These are phyloP conservation scores for Chymomyza amoena DNA, from an alignment of 2,888 invertebrate species.

Conservation along the genomic window DNA sequence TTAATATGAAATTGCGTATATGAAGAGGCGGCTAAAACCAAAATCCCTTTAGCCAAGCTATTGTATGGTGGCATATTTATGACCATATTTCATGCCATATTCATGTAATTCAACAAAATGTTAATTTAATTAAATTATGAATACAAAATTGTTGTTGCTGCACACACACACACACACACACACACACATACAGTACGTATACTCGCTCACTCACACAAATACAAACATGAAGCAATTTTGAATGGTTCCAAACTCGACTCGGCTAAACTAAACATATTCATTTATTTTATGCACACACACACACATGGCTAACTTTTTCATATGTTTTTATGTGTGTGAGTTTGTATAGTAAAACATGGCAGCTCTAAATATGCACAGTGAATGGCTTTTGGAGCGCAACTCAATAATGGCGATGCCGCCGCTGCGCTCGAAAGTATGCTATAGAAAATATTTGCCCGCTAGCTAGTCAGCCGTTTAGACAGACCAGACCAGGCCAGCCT, in stretches of 20 bases:
- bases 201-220: not conserved
- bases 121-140: conserved; percentile 70
- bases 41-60: conserved; percentile 35
- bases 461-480: conserved; percentile 14
- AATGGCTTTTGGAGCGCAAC: conserved; percentile 26
- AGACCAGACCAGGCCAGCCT: no score
- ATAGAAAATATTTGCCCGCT: conserved; percentile 23
- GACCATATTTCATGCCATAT: conserved; percentile 27
- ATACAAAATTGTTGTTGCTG: conserved; percentile 50
- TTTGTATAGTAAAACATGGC: conserved; percentile 5
- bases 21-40: conserved; percentile 5
- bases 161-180: no score
- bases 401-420: conserved; percentile 35
- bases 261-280: conserved; percentile 60
- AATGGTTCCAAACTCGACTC: conserved; percentile 49
- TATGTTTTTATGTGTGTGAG: not conserved
- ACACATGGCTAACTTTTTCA: not conserved
- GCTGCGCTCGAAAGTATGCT: conserved; percentile 14
- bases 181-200: not conserved
- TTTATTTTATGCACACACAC: conserved; percentile 39
- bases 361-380: conserved; percentile 23
- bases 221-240: conserved; percentile 21
- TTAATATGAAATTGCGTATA: conserved; percentile 33
- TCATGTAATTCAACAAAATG: conserved; percentile 62
- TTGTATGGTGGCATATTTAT: conserved; percentile 5